These are phyloP conservation scores for Scomberomorus guttatus DNA, from an alignment of 2,797 vertebrate genomes.

Conservation along the genomic window DNA sequence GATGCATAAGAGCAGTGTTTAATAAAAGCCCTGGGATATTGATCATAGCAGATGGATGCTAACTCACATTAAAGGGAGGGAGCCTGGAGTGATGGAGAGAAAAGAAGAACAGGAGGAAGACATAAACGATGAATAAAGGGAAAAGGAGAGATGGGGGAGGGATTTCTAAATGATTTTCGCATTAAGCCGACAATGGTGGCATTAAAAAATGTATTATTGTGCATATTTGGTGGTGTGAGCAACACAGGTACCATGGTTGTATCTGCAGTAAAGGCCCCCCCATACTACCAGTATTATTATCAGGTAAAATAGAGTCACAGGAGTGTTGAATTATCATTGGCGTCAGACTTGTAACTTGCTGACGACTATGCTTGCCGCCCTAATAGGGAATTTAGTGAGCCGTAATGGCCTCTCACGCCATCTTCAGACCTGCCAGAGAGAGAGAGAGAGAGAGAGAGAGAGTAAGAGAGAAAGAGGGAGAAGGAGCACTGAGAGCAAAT, in stretches of 20 bases:
- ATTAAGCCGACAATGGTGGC: slow-evolving; percentile 30
- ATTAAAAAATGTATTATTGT: slow-evolving; percentile 7
- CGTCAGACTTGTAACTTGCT: slow-evolving; percentile 60
- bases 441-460: slow-evolving; percentile 48
- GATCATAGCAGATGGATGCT: slow-evolving; percentile 80
- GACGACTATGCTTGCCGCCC: slow-evolving; percentile 53
- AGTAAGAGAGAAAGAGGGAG: slow-evolving; percentile 35
- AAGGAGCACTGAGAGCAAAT: slow-evolving; percentile 64
- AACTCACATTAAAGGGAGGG: slow-evolving; percentile 70
- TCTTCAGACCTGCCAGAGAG: slow-evolving; percentile 64
- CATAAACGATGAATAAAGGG: slow-evolving; percentile 52
- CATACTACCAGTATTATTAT: slow-evolving; percentile 37
- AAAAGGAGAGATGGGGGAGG: slow-evolving; percentile 41
- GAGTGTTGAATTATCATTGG: slow-evolving; percentile 39
- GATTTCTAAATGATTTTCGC: slow-evolving; percentile 29
- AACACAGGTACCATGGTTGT: not conserved
- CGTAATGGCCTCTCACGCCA: slow-evolving; percentile 71
- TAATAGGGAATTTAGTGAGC: slow-evolving; percentile 76
- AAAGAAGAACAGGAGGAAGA: slow-evolving; percentile 34
- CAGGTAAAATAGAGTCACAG: slow-evolving; percentile 41
- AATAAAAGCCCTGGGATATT: slow-evolving; percentile 82
- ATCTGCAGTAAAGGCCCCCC: slow-evolving; percentile 22
- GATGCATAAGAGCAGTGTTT: slow-evolving; percentile 76
- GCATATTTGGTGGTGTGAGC: slow-evolving; percentile 4
- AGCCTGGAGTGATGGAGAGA: slow-evolving; percentile 47